Conservation (phyloP, 2,888 invertebrate species). For the Oxystoma pomonae region DNA sequence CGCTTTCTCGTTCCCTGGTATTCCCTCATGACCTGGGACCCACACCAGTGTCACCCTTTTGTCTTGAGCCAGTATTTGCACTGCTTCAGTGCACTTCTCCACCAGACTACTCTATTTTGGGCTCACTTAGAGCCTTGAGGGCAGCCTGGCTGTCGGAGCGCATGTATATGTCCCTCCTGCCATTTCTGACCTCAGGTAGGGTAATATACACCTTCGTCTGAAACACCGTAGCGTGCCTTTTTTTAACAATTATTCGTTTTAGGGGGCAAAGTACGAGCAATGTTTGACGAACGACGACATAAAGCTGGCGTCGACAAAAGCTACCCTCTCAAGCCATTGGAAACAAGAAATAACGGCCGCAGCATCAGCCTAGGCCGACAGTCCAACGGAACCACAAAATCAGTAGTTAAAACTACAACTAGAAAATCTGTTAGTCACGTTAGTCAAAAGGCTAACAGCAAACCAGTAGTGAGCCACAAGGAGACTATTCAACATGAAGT, state of each 20-base stretch:
- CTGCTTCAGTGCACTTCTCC: no score
- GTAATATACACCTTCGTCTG: no score
- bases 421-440: constrained; percentile 44
- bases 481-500: constrained; percentile 43
- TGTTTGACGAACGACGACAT: constrained; percentile 80
- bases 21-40: no score
- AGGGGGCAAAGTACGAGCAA: constrained; percentile 63
- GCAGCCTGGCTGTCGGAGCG: no score
- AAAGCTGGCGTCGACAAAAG: constrained; percentile 75
- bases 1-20: no score
- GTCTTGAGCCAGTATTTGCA: no score
- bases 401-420: constrained; percentile 42
- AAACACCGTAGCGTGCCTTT: no score
- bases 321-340: constrained; percentile 75
- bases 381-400: constrained; percentile 36
- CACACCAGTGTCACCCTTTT: no score
- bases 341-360: constrained; percentile 40
- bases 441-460: constrained; percentile 38
- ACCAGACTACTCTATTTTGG: no score
- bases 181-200: no score
- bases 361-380: constrained; percentile 43
- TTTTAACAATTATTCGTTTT: not conserved
- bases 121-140: no score
- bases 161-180: no score
- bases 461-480: constrained; percentile 43